Percentiles rank a stretch among this genome's conserved stretches.
Evolutionary conservation across 2,888 invertebrate species (phyloP).

Genomic region (Agonopterix subpropinquella): DNA sequence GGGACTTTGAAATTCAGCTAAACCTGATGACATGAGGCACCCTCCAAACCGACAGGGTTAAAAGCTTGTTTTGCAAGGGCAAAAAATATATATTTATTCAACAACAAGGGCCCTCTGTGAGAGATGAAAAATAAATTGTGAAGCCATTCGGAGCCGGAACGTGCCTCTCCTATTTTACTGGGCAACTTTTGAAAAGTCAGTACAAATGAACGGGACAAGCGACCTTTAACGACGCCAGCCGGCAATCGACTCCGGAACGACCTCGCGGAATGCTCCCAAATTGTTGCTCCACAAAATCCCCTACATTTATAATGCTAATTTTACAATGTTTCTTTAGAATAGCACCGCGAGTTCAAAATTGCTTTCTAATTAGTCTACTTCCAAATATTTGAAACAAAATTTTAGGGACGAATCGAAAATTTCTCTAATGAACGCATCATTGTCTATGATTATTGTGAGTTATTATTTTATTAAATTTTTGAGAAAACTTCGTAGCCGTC

Average conservation of each 20-base stretch:
- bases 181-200: constrained; percentile 23
- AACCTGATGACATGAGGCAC: constrained; percentile 29
- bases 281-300: constrained; percentile 5
- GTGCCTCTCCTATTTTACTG: constrained; percentile 15
- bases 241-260: neutral
- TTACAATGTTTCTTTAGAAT: constrained; percentile 4
- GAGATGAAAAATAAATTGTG: constrained; percentile 36
- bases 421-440: neutral
- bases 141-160: constrained; percentile 15
- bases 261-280: neutral
- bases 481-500: too few relatives aligned
- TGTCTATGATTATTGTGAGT: too few relatives aligned
- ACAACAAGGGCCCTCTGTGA: constrained; percentile 13
- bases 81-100: constrained; percentile 24
- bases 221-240: constrained; percentile 24
- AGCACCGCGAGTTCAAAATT: constrained; percentile 1
- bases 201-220: constrained; percentile 23
- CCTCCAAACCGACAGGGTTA: constrained; percentile 22
- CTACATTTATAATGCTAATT: constrained; percentile 17
- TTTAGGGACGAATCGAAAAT: neutral
- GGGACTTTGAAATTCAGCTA: constrained; percentile 21
- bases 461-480: too few relatives aligned
- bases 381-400: neutral
- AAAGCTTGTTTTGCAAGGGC: constrained; percentile 29
- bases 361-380: constrained; percentile 6